phyloP scores from a whole-genome alignment of 2,888 invertebrate species.

The Anorthoa munda region DNA sequence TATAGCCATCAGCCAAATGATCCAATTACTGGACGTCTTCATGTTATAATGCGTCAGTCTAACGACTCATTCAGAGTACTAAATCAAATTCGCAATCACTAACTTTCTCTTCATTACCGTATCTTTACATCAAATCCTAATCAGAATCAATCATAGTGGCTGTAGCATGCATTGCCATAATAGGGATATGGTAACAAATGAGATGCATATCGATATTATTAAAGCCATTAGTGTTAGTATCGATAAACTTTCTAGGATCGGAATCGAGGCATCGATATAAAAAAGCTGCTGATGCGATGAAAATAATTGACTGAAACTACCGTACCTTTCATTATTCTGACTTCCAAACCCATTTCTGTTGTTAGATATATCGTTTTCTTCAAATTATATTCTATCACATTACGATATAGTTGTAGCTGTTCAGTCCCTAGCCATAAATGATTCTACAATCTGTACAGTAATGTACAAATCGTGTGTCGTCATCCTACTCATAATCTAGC shows the following conservation, averaged over 20 bases:
- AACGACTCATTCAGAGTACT: constrained; percentile 54
- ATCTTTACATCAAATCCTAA: constrained; percentile 71
- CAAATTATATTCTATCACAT: neutral
- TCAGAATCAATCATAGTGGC: constrained; percentile 72
- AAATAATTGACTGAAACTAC: neutral
- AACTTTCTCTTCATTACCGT: constrained; percentile 66
- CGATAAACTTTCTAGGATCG: constrained; percentile 1
- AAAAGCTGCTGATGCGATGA: neutral
- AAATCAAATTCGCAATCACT: constrained; percentile 56
- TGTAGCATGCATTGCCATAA: constrained; percentile 36
- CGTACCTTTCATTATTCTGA: neutral
- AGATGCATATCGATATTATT: constrained; percentile 20
- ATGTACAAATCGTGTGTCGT: constrained; percentile 67
- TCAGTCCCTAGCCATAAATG: constrained; percentile 30
- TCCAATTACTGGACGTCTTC: constrained; percentile 58
- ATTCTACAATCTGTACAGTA: constrained; percentile 48
- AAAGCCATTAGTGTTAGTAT: constrained; percentile 11
- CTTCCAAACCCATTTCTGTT: neutral
- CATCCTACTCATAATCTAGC: constrained; percentile 74
- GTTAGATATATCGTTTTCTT: neutral
- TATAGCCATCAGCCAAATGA: constrained; percentile 51
- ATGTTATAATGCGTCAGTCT: constrained; percentile 33
- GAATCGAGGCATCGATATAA: neutral
- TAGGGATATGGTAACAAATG: constrained; percentile 15
- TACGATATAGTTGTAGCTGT: constrained; percentile 30